phyloP scores from a whole-genome alignment of 2,113 vertebrate species.

The Carettochelys insculpta region DNA sequence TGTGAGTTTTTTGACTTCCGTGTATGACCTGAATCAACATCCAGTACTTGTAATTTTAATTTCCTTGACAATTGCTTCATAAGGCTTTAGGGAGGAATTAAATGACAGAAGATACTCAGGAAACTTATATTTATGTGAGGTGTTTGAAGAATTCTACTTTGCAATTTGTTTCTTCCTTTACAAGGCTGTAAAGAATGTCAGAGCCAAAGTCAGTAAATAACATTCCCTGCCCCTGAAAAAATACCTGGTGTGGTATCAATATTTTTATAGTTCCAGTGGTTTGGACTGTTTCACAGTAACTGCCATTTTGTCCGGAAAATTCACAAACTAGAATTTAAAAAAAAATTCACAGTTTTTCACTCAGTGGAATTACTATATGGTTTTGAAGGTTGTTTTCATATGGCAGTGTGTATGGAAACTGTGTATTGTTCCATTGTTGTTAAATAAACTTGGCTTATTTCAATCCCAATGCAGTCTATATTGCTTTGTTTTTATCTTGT shows the following conservation, averaged over 20 bases:
- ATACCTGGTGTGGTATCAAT: neutral
- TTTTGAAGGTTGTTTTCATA: neutral
- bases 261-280: neutral
- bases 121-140: neutral
- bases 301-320: neutral
- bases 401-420: neutral
- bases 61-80: neutral
- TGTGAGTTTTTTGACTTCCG: neutral
- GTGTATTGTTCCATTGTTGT: neutral
- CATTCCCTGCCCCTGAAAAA: neutral
- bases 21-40: neutral
- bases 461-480: neutral
- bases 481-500: neutral
- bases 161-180: neutral
- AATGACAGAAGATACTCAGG: neutral
- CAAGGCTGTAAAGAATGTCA: neutral
- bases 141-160: neutral
- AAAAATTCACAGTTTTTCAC: neutral
- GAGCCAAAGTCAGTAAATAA: neutral
- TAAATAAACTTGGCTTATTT: neutral
- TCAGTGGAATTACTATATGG: neutral
- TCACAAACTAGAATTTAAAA: neutral
- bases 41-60: neutral
- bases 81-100: neutral
- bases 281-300: neutral